Conservation (phyloP, 2,113 vertebrate genomes). For the Tychaedon coryphoeus region DNA sequence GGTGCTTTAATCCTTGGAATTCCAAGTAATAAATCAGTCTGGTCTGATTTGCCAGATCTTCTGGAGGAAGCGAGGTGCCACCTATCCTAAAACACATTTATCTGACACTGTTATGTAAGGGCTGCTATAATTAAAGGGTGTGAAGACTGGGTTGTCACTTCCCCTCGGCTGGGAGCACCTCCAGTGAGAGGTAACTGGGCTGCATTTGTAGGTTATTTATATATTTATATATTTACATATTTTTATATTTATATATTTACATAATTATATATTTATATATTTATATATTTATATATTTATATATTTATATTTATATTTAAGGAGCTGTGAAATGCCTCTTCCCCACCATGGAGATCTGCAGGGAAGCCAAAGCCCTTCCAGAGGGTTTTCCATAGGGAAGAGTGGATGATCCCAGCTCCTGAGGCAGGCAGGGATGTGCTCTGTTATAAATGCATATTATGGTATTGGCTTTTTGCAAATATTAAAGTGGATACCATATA, state of each 20-base stretch:
- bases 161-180: not conserved
- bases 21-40: constrained; percentile 27
- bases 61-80: constrained; percentile 44
- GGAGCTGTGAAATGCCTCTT: not conserved
- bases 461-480: no score
- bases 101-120: constrained; percentile 48
- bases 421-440: not conserved
- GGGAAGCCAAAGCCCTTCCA: not conserved
- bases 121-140: constrained; percentile 57
- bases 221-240: no score
- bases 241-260: no score
- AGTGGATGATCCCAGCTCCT: not conserved
- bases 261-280: no score
- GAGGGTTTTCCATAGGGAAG: not conserved
- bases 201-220: not conserved
- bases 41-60: constrained; percentile 34
- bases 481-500: no score
- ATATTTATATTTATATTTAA: no score
- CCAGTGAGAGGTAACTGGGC: constrained; percentile 22
- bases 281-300: no score
- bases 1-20: not conserved
- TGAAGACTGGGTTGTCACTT: constrained; percentile 37
- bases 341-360: not conserved
- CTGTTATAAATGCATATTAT: not conserved
- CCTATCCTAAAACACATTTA: constrained; percentile 28